Conservation (phyloP, 2,113 vertebrate genomes). For the Myrmecophaga tridactyla region DNA sequence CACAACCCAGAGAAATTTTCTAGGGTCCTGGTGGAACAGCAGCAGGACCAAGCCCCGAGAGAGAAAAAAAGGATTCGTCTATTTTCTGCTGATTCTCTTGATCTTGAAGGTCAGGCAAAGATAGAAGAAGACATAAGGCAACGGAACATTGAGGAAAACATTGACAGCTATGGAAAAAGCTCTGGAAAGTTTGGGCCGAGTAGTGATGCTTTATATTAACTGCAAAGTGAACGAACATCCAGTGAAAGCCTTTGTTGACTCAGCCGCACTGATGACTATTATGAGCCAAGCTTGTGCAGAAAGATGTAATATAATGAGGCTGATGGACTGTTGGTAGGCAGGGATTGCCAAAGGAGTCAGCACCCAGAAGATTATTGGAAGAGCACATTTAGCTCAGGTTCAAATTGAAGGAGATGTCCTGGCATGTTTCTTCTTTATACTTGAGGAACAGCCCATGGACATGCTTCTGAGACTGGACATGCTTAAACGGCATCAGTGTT, state of each 20-base stretch:
- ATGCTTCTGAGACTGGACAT: slow-evolving; percentile 99
- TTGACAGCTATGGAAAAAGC: too few species aligned
- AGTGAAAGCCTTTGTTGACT: too few species aligned
- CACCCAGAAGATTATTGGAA: too few species aligned
- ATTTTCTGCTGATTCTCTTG: slow-evolving; percentile 96
- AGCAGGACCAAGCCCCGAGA: slow-evolving; percentile 94
- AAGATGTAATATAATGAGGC: too few species aligned
- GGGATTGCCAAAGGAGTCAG: too few species aligned
- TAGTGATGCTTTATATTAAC: too few species aligned
- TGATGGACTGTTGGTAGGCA: too few species aligned
- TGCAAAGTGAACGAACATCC: too few species aligned
- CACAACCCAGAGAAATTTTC: slow-evolving; percentile 97
- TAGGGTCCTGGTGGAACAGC: slow-evolving; percentile 95
- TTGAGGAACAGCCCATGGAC: slow-evolving; percentile 99
- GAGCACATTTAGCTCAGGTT: slow-evolving; percentile 98
- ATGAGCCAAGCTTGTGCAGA: too few species aligned
- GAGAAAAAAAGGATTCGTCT: slow-evolving; percentile 97
- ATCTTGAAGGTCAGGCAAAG: slow-evolving; percentile 98
- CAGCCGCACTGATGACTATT: too few species aligned
- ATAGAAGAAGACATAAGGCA: slow-evolving; percentile 99
- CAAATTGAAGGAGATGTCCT: slow-evolving; percentile 98
- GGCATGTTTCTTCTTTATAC: slow-evolving; percentile 97
- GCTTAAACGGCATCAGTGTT: slow-evolving; percentile 99
- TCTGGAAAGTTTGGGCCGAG: too few species aligned
- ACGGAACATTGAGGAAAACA: too few species aligned